Evolutionary conservation across 64 coral and sea anemone species (phyloP).

Genomic region (Acropora yongei): DNA sequence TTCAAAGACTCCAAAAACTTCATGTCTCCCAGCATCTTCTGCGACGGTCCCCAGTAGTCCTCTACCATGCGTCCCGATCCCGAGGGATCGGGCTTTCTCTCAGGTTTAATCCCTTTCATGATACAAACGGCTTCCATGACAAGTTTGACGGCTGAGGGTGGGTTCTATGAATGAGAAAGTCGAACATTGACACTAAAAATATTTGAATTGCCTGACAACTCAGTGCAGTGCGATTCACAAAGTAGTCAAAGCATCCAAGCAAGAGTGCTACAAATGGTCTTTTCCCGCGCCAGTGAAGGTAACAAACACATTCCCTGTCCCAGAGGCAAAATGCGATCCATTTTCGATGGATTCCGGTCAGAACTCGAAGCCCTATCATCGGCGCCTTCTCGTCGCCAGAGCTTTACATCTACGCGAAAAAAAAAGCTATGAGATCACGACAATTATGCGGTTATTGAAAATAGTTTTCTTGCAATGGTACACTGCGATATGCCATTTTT

Average conservation of each 20-base stretch:
- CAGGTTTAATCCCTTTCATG: slow-evolving; percentile 94
- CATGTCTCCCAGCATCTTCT: slow-evolving; percentile 95
- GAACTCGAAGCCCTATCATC: no score
- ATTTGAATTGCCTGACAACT: not conserved
- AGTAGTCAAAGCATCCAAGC: not conserved
- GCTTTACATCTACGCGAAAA: no score
- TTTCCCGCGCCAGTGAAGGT: no score
- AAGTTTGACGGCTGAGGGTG: slow-evolving; percentile 91
- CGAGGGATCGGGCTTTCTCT: slow-evolving; percentile 96
- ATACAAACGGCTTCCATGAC: slow-evolving; percentile 99
- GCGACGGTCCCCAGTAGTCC: slow-evolving; percentile 98
- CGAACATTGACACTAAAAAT: not conserved
- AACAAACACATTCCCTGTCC: no score
- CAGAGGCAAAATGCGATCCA: no score
- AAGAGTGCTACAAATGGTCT: no score
- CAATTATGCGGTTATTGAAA: no score
- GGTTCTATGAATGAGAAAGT: slow-evolving; percentile 66
- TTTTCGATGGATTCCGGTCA: no score
- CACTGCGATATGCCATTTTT: no score
- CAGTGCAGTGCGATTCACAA: not conserved
- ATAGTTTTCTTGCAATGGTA: no score
- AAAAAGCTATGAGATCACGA: no score
- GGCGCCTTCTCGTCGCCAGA: no score
- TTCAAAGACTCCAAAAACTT: slow-evolving; percentile 97
- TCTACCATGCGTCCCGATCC: slow-evolving; percentile 99